A percentile compares a stretch with the other conserved stretches of the same genome.
Conservation (phyloP, 2,888 invertebrate genomes). For the Marasmarcha lunaedactyla region DNA sequence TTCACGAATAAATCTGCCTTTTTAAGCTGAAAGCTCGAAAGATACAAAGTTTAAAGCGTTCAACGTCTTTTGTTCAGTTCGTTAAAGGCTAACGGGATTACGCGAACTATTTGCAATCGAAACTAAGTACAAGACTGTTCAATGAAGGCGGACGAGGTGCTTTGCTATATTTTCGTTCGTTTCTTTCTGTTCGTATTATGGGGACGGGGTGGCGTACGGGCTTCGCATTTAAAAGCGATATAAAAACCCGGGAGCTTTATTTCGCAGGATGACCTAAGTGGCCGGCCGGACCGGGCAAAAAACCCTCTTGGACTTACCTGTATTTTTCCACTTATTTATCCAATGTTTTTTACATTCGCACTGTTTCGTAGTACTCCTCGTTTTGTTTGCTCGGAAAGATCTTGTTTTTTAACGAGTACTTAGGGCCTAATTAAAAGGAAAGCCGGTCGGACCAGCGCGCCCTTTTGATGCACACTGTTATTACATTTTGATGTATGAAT, state of each 20-base stretch:
- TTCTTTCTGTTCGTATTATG: slow-evolving; percentile 66
- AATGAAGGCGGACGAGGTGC: slow-evolving; percentile 58
- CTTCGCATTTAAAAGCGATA: slow-evolving; percentile 67
- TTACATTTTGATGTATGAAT: slow-evolving; percentile 63
- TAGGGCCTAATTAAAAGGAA: slow-evolving; percentile 70
- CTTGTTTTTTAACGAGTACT: slow-evolving; percentile 69
- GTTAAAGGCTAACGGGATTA: slow-evolving; percentile 52
- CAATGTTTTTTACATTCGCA: slow-evolving; percentile 64
- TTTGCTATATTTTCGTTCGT: slow-evolving; percentile 66
- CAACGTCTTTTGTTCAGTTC: slow-evolving; percentile 35
- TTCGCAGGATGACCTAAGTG: slow-evolving; percentile 70
- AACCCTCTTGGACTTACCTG: slow-evolving; percentile 68
- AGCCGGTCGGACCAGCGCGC: slow-evolving; percentile 60
- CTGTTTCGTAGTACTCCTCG: slow-evolving; percentile 57
- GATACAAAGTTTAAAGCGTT: too few species aligned
- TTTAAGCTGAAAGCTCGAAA: slow-evolving; percentile 28
- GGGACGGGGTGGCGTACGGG: slow-evolving; percentile 53
- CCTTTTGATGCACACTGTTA: slow-evolving; percentile 66
- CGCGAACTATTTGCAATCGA: slow-evolving; percentile 65
- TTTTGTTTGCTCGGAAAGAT: slow-evolving; percentile 66
- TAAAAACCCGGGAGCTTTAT: slow-evolving; percentile 65
- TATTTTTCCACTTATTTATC: slow-evolving; percentile 71
- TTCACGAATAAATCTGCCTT: slow-evolving; percentile 32
- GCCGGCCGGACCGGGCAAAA: slow-evolving; percentile 65
- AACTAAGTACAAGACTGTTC: slow-evolving; percentile 54